Conservation (phyloP, 1,140 invertebrate genomes). For the Drosophila triauraria region DNA sequence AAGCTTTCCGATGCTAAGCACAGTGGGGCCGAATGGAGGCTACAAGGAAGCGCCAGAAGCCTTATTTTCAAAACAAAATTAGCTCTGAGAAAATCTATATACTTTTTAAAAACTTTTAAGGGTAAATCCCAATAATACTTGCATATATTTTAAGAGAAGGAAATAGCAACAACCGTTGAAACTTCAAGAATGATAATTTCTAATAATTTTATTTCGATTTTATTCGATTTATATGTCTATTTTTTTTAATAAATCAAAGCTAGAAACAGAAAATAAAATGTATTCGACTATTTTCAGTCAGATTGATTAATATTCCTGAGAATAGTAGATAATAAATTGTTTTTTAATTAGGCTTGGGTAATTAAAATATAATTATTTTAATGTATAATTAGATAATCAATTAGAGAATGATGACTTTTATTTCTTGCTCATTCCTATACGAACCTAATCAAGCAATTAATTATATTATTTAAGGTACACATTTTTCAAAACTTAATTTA, state of each 20-base stretch:
- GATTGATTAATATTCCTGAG: neutral
- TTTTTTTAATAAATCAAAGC: neutral
- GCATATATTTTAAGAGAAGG: neutral
- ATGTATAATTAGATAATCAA: too few relatives aligned
- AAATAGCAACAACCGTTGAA: too few relatives aligned
- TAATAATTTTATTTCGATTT: too few relatives aligned
- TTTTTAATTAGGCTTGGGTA: neutral
- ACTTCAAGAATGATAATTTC: too few relatives aligned
- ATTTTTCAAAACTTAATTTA: neutral
- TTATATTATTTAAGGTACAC: neutral
- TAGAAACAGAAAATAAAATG: neutral
- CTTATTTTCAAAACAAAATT: too few relatives aligned
- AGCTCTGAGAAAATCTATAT: too few relatives aligned
- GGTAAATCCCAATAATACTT: neutral
- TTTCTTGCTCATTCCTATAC: neutral
- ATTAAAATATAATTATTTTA: neutral
- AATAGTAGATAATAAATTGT: neutral
- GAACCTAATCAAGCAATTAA: neutral
- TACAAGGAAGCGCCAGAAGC: too few relatives aligned
- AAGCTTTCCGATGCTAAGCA: conserved; percentile 36
- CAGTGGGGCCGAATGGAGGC: conserved; percentile 33
- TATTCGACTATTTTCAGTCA: accelerated
- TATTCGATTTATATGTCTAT: too few relatives aligned
- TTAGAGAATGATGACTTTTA: neutral
- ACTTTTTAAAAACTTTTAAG: neutral